Evolutionary conservation across 2,113 vertebrate genomes (phyloP).

Genomic region (Leptobrachium leishanense): DNA sequence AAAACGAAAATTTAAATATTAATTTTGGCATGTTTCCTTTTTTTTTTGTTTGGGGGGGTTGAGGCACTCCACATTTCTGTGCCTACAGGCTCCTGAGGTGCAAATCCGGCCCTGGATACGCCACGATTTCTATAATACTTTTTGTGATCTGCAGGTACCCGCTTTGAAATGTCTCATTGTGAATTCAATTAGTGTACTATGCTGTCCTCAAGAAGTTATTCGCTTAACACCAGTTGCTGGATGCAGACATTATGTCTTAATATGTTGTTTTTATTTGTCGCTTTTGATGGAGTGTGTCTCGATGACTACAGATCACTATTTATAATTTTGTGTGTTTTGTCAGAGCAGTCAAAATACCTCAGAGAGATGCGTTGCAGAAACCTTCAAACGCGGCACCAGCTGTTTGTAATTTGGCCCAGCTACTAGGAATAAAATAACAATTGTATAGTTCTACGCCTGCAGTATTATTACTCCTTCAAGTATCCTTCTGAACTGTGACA

Average conservation of each 20-base stretch:
- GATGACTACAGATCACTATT: background rate
- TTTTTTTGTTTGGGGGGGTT: too few relatives aligned
- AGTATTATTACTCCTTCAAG: slow-evolving; percentile 58
- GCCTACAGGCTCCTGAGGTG: too few relatives aligned
- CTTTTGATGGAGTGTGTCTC: background rate
- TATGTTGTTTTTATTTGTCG: slow-evolving; percentile 40
- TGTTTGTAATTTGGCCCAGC: slow-evolving; percentile 62
- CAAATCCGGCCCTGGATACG: too few relatives aligned
- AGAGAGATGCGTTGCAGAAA: slow-evolving; percentile 57
- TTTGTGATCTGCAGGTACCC: background rate
- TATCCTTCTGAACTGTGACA: slow-evolving; percentile 51
- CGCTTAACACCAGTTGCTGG: slow-evolving; percentile 21
- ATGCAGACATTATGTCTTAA: slow-evolving; percentile 38
- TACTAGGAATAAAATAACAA: slow-evolving; percentile 52
- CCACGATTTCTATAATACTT: too few relatives aligned
- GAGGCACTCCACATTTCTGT: too few relatives aligned
- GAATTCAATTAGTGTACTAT: slow-evolving; percentile 20
- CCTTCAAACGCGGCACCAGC: slow-evolving; percentile 54
- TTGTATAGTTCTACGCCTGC: slow-evolving; percentile 31
- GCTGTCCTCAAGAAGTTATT: slow-evolving; percentile 22
- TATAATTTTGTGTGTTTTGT: slow-evolving; percentile 52
- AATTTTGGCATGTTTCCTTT: too few relatives aligned
- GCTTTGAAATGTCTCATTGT: slow-evolving; percentile 7
- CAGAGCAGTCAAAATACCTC: slow-evolving; percentile 58
- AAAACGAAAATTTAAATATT: too few relatives aligned